A percentile compares a stretch with the other conserved stretches of the same genome.
Evolutionary conservation across 1,140 invertebrate genomes (phyloP).

Genomic region (Brachionus koreanus): DNA sequence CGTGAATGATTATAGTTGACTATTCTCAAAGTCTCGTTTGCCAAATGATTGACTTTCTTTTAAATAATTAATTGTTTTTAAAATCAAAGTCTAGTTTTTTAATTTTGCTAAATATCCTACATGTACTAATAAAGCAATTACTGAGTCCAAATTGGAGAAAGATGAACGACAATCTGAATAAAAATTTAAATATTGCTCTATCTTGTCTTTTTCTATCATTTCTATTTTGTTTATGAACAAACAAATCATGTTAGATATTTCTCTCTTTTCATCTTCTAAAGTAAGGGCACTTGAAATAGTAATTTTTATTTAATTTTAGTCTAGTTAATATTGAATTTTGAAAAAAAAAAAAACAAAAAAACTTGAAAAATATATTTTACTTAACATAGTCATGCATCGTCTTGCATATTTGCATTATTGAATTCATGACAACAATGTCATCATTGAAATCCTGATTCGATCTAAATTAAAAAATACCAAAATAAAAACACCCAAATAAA

Average conservation of each 20-base stretch:
- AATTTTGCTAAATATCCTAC: constrained; percentile 57
- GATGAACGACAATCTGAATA: constrained; percentile 82
- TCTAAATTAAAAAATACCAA: constrained; percentile 48
- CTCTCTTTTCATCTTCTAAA: constrained; percentile 82
- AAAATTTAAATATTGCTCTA: constrained; percentile 82
- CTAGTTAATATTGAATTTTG: not conserved
- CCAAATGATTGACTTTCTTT: constrained; percentile 73
- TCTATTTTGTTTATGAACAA: constrained; percentile 73
- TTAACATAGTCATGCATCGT: constrained; percentile 86
- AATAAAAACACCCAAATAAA: not conserved
- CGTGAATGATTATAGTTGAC: constrained; percentile 73
- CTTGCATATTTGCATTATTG: constrained; percentile 77
- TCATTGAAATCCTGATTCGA: constrained; percentile 65
- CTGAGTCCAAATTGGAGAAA: constrained; percentile 81
- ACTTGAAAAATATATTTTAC: constrained; percentile 61
- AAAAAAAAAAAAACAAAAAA: not conserved
- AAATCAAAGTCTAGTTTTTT: not conserved
- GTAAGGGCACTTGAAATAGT: constrained; percentile 71
- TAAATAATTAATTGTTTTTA: constrained; percentile 45
- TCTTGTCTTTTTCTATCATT: constrained; percentile 67
- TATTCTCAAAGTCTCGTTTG: constrained; percentile 69
- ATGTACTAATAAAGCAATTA: constrained; percentile 78
- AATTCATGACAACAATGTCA: constrained; percentile 79
- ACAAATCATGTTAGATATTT: constrained; percentile 77
- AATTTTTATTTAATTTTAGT: not conserved